Evolutionary conservation across 1,140 invertebrate species (phyloP), one percentile per base, ranked within the genome.

Genomic region (Trissolcus basalis): DNA sequence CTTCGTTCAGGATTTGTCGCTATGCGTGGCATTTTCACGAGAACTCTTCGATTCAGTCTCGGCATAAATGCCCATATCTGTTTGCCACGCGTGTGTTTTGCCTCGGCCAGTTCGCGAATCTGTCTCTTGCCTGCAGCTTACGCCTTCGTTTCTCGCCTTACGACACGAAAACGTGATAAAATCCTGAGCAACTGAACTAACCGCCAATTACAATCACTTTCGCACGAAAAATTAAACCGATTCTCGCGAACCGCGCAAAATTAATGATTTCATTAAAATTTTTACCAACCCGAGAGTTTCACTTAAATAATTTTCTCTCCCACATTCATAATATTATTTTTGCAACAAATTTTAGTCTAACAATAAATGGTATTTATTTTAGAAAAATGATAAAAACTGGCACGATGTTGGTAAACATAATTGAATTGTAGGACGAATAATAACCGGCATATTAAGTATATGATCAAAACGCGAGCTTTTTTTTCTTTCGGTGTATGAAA

Each of bases 21-120:
- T 85, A 88, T 88, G 83, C 73, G 49, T 81, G 85, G 86, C 81
- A 88, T 87, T 87, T 87, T 84, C 83, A 85, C 82, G 80, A 81
- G 81, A 84, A 82, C 56, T 83, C 79, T 84, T 86, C 84, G 81
- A 86, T 83, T 86, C 81, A 76, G 80, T 77, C 68, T 79, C 82
- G 80, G 79, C 78, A 83, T 80, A 86, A 86, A 86, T 86, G 80
- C 79, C 82, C 83, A 80, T 84, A 85, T 87, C 79, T 72, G 83
- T 78, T 51, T 47, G 75, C 71, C 77, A 73, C 79, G 78, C 77
- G 73, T 79, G 63, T 72, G 78, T 83, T 84, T 85, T 83, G 80
- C 77, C 67, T 69, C 39, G 3, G 56, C 12, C 60, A 59, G 12
- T 63, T 35, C 36, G 36, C 61, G 56, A 65, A 67, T 64, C 65